Evolutionary conservation across 2,113 vertebrate species (phyloP).

Genomic region (Urocitellus parryii): DNA sequence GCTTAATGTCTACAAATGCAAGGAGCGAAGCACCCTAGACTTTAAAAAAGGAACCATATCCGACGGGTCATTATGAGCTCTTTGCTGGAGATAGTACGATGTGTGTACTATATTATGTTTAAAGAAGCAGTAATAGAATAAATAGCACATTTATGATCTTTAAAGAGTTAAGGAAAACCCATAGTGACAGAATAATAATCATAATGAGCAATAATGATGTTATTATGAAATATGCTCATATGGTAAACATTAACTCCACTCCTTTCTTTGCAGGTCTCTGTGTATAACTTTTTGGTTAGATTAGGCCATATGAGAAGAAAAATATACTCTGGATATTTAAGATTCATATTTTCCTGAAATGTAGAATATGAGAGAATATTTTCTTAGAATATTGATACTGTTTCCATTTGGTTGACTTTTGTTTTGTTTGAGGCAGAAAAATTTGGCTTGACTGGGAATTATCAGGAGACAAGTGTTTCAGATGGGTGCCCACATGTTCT

Average conservation of each 20-base stretch:
- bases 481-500: not conserved
- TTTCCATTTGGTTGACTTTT: conserved; percentile 4
- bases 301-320: not conserved
- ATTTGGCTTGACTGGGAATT: not conserved
- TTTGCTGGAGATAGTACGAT: not conserved
- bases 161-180: not conserved
- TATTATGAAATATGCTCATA: not conserved
- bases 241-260: not conserved
- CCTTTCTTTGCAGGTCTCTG: not conserved
- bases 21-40: not conserved
- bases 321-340: not conserved
- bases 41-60: conserved; percentile 18
- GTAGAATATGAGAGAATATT: not conserved
- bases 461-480: conserved; percentile 22
- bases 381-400: not conserved
- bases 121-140: not conserved
- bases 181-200: not conserved
- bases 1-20: not conserved
- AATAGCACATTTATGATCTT: not conserved
- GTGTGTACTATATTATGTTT: not conserved
- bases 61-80: not conserved
- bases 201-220: not conserved
- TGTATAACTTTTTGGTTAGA: not conserved
- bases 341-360: not conserved
- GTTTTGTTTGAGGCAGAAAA: not conserved